A percentile compares a stretch with the other conserved stretches of the same genome.
Evolutionary conservation across 2,888 invertebrate species (phyloP).

Genomic region (Theristus sp.): DNA sequence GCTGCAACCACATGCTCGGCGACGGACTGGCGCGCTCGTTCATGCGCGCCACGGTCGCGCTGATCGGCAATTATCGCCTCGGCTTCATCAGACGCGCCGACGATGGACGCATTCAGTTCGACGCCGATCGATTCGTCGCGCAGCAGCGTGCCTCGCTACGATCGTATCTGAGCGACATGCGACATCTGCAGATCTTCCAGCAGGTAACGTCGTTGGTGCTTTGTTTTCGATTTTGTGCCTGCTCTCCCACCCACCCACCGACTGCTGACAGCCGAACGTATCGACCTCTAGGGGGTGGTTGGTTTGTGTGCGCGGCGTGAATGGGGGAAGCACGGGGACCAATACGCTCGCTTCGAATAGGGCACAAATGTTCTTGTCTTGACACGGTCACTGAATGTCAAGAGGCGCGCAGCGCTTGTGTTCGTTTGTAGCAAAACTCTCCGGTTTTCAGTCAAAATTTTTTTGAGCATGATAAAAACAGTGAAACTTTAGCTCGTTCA

Average conservation of each 20-base stretch:
- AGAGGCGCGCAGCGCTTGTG: no score
- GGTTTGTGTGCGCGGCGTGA: no score
- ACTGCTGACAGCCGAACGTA: no score
- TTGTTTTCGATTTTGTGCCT: no score
- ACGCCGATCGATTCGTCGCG: constrained; percentile 12
- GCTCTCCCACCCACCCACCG: no score
- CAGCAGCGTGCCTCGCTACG: constrained; percentile 12
- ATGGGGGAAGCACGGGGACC: no score
- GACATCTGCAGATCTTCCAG: constrained; percentile 79
- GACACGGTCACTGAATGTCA: no score
- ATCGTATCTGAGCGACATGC: constrained; percentile 46
- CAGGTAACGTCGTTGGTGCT: constrained; percentile 45
- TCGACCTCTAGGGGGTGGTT: no score
- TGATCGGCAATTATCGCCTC: constrained; percentile 52
- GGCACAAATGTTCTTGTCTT: no score
- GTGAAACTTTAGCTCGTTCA: no score
- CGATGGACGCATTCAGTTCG: not conserved
- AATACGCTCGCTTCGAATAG: no score
- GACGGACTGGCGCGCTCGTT: constrained; percentile 85
- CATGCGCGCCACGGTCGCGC: constrained; percentile 65
- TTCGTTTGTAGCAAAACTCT: no score
- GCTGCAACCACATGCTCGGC: constrained; percentile 48
- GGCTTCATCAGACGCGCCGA: not conserved
- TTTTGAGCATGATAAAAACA: not conserved
- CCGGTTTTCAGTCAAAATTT: not conserved